Conservation (phyloP, 2,797 vertebrate genomes). For the Megaceryle alcyon region DNA sequence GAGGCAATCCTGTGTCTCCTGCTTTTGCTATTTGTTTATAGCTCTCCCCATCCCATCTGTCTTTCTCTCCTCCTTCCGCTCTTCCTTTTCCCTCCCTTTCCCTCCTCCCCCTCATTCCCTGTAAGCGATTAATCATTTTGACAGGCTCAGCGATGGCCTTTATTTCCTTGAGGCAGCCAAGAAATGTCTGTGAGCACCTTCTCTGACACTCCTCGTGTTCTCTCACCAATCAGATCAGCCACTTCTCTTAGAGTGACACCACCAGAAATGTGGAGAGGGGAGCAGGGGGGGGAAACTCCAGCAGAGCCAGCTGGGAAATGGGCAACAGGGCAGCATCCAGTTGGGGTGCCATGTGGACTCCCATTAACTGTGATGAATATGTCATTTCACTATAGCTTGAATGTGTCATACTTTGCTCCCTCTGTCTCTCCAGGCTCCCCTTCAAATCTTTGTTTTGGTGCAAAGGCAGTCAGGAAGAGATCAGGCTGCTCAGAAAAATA, state of each 20-base stretch:
- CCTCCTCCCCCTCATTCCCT: slow-evolving; percentile 70
- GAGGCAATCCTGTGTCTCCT: slow-evolving; percentile 28
- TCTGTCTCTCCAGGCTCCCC: background rate
- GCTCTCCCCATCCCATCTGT: slow-evolving; percentile 64
- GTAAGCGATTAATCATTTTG: slow-evolving; percentile 80
- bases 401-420: slow-evolving; percentile 13
- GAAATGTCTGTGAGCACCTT: slow-evolving; percentile 78
- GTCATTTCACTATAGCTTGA: slow-evolving; percentile 36
- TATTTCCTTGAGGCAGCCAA: slow-evolving; percentile 77
- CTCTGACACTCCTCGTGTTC: slow-evolving; percentile 65
- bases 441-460: slow-evolving; percentile 22
- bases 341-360: background rate
- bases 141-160: slow-evolving; percentile 76
- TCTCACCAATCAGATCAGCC: slow-evolving; percentile 64
- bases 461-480: background rate
- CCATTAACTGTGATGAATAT: slow-evolving; percentile 21
- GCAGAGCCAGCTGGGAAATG: slow-evolving; percentile 27
- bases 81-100: slow-evolving; percentile 52
- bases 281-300: background rate
- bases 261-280: background rate
- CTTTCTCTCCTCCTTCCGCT: slow-evolving; percentile 53
- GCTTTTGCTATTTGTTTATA: slow-evolving; percentile 74
- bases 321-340: slow-evolving; percentile 20
- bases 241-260: slow-evolving; percentile 48
- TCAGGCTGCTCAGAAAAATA: background rate